Percentiles rank a stretch among this genome's conserved stretches.
These are phyloP conservation scores for Papilio aristodemus DNA, from an alignment of 1,140 invertebrate genomes.

Conservation along the genomic window DNA sequence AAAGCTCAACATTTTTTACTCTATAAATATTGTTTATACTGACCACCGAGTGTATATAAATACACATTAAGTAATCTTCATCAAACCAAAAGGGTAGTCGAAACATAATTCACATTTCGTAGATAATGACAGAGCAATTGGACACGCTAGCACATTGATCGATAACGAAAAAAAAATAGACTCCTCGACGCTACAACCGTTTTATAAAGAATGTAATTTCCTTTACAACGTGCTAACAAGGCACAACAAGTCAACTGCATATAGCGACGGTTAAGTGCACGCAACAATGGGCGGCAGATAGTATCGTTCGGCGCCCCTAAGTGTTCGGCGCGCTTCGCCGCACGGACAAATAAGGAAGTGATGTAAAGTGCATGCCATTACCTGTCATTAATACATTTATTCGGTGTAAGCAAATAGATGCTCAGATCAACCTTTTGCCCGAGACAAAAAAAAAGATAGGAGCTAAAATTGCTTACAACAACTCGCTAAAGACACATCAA, in stretches of 20 bases:
- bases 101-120: slow-evolving; percentile 32
- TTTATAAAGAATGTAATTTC: slow-evolving; percentile 76
- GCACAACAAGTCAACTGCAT: slow-evolving; percentile 59
- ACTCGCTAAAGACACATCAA: neutral
- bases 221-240: slow-evolving; percentile 79
- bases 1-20: too few relatives aligned
- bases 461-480: neutral
- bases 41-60: neutral
- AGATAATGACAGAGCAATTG: slow-evolving; percentile 68
- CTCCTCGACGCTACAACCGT: slow-evolving; percentile 56
- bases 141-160: slow-evolving; percentile 66
- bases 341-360: slow-evolving; percentile 46
- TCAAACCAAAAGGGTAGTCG: neutral
- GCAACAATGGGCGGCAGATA: slow-evolving; percentile 72
- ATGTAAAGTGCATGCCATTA: slow-evolving; percentile 42
- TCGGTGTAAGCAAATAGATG: slow-evolving; percentile 1
- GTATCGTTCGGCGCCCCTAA: slow-evolving; percentile 62
- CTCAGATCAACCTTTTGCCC: neutral
- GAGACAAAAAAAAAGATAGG: too few relatives aligned
- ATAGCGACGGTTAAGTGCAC: slow-evolving; percentile 74
- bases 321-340: slow-evolving; percentile 37
- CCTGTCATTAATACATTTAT: slow-evolving; percentile 22
- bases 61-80: neutral
- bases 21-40: neutral
- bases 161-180: slow-evolving; percentile 54